A percentile compares a stretch with the other conserved stretches of the same genome.
These are phyloP conservation scores for Galerucella pusilla DNA, from an alignment of 2,888 invertebrate genomes.

Conservation along the genomic window DNA sequence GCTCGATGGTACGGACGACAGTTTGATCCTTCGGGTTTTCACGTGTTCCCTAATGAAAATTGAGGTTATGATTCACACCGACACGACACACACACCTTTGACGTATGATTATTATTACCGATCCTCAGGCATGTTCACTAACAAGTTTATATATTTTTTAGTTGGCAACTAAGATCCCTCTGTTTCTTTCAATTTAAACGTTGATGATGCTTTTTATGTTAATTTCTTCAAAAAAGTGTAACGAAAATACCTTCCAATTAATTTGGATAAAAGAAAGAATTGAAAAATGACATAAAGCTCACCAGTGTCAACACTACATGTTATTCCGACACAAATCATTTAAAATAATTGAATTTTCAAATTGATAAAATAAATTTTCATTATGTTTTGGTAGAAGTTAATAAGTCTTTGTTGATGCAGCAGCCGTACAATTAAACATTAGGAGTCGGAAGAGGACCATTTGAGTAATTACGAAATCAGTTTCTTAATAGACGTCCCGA, in stretches of 20 bases:
- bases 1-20: conserved; percentile 53
- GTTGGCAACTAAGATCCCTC: too few species aligned
- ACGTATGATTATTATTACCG: too few species aligned
- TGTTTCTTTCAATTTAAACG: too few species aligned
- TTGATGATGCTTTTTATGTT: too few species aligned
- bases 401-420: conserved; percentile 6
- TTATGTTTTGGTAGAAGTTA: background rate
- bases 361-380: background rate
- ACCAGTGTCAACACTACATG: too few species aligned
- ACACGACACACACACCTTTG: background rate
- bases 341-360: background rate
- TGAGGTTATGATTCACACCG: conserved; percentile 25
- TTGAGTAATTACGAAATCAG: conserved; percentile 60
- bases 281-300: too few species aligned
- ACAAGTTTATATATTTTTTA: too few species aligned
- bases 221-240: too few species aligned
- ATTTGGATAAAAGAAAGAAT: too few species aligned
- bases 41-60: conserved; percentile 31
- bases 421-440: conserved; percentile 48
- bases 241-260: too few species aligned
- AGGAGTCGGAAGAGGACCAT: conserved; percentile 53
- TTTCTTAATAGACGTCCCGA: conserved; percentile 59
- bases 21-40: conserved; percentile 34
- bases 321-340: too few species aligned
- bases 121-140: too few species aligned